Percentiles rank a stretch among this genome's conserved stretches.
Evolutionary conservation across 2,113 vertebrate species (phyloP).

Genomic region (Sporophila hypoxantha): DNA sequence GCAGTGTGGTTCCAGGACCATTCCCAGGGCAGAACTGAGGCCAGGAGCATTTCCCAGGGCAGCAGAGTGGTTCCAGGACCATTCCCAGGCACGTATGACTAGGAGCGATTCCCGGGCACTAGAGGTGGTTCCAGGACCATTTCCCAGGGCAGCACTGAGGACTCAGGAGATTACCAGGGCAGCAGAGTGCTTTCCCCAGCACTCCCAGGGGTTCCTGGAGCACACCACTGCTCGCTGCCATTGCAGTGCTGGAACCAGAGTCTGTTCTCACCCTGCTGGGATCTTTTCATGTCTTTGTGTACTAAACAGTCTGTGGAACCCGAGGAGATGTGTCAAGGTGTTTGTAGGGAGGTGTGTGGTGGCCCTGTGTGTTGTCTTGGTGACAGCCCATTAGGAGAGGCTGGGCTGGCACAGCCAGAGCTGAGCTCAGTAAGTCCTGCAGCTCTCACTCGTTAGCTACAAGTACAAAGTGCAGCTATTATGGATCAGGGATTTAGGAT

Average conservation of each 20-base stretch:
- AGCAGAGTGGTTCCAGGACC: background rate
- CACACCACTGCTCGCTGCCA: rapidly evolving
- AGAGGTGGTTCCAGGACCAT: no score
- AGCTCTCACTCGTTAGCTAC: background rate
- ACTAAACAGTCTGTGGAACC: background rate
- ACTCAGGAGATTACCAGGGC: no score
- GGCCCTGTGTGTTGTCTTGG: background rate
- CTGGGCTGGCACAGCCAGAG: background rate
- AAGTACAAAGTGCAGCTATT: background rate
- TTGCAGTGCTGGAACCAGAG: background rate
- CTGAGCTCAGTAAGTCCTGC: background rate
- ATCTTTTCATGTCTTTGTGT: background rate
- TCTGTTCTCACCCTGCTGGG: background rate
- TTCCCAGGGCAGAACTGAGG: no score
- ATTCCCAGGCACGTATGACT: no score
- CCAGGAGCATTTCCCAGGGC: no score
- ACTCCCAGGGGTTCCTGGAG: background rate
- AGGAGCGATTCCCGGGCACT: no score
- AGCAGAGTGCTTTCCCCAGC: background rate
- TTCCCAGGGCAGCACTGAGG: no score
- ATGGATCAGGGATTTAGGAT: background rate
- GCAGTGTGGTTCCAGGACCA: background rate
- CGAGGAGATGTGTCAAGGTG: background rate
- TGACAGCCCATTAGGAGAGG: conserved; percentile 5
- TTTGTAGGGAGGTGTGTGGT: background rate